Evolutionary conservation across 2,113 vertebrate genomes (phyloP).

Genomic region (Antigone vipio): DNA sequence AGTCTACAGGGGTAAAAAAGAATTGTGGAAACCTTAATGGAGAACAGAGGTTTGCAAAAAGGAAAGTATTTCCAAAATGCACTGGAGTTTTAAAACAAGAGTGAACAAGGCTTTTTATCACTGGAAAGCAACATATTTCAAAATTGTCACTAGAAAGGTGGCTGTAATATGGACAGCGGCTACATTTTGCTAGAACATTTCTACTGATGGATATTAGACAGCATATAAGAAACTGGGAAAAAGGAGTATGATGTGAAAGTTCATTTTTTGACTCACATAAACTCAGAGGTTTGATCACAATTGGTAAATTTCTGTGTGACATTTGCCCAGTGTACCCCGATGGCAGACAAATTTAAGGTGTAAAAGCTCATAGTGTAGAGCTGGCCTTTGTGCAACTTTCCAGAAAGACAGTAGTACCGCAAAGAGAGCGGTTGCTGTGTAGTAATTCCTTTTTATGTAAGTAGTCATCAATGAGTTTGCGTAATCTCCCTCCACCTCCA

Average conservation of each 20-base stretch:
- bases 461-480: neutral
- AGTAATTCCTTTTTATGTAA: constrained; percentile 24
- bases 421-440: neutral
- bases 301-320: neutral
- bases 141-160: neutral
- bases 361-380: neutral
- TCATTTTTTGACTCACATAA: neutral
- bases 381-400: neutral
- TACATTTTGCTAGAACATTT: neutral
- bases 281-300: neutral
- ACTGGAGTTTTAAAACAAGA: neutral
- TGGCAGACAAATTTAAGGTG: neutral
- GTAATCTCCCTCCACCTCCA: neutral
- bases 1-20: neutral
- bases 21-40: neutral
- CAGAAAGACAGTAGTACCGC: neutral
- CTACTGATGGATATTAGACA: neutral
- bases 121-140: neutral
- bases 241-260: rapidly evolving
- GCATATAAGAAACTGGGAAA: neutral
- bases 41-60: neutral
- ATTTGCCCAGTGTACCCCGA: neutral
- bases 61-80: neutral
- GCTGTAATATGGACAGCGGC: neutral
- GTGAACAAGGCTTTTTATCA: neutral